Evolutionary conservation across 92 coral and sea anemone species (phyloP), one percentile per base, ranked within the genome.

Genomic region (Phenganax stokvisi): DNA sequence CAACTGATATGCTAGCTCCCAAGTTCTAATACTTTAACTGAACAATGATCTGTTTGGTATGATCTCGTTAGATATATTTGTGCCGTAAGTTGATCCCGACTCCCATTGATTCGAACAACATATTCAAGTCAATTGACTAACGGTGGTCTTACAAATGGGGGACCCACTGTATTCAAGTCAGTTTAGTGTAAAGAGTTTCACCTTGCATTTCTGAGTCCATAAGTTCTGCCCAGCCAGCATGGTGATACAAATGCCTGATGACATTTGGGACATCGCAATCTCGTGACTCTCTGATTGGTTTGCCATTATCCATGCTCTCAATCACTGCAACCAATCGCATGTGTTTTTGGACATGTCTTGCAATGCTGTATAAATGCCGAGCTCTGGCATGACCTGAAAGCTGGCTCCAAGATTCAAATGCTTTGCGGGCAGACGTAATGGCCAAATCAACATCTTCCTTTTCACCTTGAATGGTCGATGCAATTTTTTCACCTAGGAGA

Each of bases 141-240:
- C 0, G 47, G 47, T 37, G 47, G 47, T 1, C 5, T 2, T 37
- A 37, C 47, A 1, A 37, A 37, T 5, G 5, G 5, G 47, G 47
- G 47, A 1, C 5, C 5, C 47, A 37, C 47, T 37, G 47, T 37
- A 37, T 37, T 37, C 47, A 37, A 37, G 47, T 37, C 47, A 37
- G 47, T 37, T 37, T 37, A 37, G 47, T 25, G 12, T 8, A 30
- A 79, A 53, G 31, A 6, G 4, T 16, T 53, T 10, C 76, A 92
- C 97, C 98, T 90, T 83, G 86, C 97, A 94, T 90, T 80, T 94
- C 96, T 1, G 97, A 88, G 20, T 94, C 97, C 98, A 94, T 92
- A 57, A 94, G 83, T 74, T 94, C 94, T 3, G 98, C 98, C 98
- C 98, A 94, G 3, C 98, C 98, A 27, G 98, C 97, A 84, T 94